Conservation (phyloP, 2,888 invertebrate species). For the Coronaproctus castanopsis region DNA sequence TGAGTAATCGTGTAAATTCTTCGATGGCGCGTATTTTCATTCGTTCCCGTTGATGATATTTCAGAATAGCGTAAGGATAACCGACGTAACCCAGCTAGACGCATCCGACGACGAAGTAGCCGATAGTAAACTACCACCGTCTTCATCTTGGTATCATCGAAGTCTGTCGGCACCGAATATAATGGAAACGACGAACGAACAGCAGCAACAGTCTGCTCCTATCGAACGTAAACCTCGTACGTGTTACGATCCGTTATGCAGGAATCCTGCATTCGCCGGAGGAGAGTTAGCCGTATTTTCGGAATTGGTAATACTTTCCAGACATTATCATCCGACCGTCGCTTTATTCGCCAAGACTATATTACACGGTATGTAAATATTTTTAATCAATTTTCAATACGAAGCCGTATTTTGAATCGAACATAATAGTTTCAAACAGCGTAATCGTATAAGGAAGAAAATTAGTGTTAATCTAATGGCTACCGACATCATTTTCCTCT, state of each 20-base stretch:
- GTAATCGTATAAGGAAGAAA: no score
- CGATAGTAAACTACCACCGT: not conserved
- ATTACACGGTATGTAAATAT: slow-evolving; percentile 35
- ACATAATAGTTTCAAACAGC: no score
- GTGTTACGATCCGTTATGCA: slow-evolving; percentile 41
- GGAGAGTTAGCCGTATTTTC: slow-evolving; percentile 47
- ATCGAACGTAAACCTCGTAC: slow-evolving; percentile 5
- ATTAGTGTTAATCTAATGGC: no score
- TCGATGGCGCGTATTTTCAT: no score
- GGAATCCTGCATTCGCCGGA: slow-evolving; percentile 72
- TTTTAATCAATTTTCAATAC: slow-evolving; percentile 1
- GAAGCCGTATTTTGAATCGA: no score
- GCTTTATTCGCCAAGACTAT: slow-evolving; percentile 66
- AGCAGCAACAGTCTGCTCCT: not conserved
- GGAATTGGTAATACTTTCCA: slow-evolving; percentile 49
- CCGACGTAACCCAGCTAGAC: no score
- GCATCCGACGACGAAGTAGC: slow-evolving; percentile 4
- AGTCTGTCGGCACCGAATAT: slow-evolving; percentile 10
- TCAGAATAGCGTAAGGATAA: no score
- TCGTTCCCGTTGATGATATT: no score
- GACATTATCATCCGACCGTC: slow-evolving; percentile 83
- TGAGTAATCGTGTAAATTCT: no score
- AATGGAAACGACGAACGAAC: not conserved
- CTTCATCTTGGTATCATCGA: slow-evolving; percentile 15
- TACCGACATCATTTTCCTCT: no score